phyloP scores from a whole-genome alignment of 2,797 vertebrate species.

The Tachyglossus aculeatus region DNA sequence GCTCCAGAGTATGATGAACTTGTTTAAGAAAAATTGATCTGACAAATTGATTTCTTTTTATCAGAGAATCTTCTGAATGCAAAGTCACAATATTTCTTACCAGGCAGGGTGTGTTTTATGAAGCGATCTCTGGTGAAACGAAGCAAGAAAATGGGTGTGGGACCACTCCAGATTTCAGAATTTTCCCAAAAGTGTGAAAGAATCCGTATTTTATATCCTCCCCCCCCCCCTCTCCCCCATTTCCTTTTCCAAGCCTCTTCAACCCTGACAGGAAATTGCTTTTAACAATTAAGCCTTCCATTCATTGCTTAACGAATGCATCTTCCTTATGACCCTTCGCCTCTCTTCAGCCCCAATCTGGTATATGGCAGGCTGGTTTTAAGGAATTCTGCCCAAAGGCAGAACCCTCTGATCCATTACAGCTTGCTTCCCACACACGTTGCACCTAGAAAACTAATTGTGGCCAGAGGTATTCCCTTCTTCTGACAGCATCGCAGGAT shows the following conservation, averaged over 20 bases:
- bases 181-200: background rate
- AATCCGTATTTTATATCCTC: background rate
- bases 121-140: conserved; percentile 10
- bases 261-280: background rate
- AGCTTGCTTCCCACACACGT: background rate
- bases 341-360: background rate
- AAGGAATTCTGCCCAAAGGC: background rate
- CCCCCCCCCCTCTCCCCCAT: background rate
- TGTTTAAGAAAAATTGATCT: conserved; percentile 80
- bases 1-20: conserved; percentile 74
- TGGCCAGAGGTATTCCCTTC: background rate
- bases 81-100: conserved; percentile 63
- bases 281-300: conserved; percentile 1
- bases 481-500: background rate
- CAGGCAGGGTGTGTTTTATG: conserved; percentile 1
- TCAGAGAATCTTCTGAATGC: conserved; percentile 66
- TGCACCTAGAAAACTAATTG: background rate
- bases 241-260: background rate
- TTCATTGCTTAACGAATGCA: background rate
- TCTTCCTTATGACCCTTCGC: background rate
- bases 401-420: background rate
- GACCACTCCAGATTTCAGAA: background rate
- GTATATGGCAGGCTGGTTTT: background rate
- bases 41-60: conserved; percentile 72
- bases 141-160: background rate